Evolutionary conservation across 1,140 invertebrate genomes (phyloP).

Genomic region (Elymnias hypermnestra): DNA sequence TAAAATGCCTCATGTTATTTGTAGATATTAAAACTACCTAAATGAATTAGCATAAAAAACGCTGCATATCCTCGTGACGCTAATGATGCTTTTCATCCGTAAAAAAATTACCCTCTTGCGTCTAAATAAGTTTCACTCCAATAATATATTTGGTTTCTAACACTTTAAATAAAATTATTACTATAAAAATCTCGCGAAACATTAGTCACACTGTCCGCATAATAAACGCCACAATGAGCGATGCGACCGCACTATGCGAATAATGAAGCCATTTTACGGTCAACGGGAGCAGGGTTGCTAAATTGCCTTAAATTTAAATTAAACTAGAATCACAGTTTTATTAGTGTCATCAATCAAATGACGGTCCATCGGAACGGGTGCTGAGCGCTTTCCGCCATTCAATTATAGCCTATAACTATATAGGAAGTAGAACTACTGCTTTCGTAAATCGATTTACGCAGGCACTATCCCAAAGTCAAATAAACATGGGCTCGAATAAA

Average conservation of each 20-base stretch:
- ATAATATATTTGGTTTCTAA: no score
- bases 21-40: no score
- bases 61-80: no score
- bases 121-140: no score
- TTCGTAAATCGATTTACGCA: constrained; percentile 29
- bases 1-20: no score
- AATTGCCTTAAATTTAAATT: constrained; percentile 76
- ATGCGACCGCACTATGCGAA: constrained; percentile 38
- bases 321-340: constrained; percentile 74
- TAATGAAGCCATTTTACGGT: constrained; percentile 68
- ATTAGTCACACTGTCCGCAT: constrained; percentile 30
- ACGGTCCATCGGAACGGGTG: constrained; percentile 50
- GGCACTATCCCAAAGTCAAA: constrained; percentile 59
- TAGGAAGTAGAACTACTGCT: constrained; percentile 30
- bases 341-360: constrained; percentile 73
- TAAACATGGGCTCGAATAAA: constrained; percentile 66
- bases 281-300: constrained; percentile 54
- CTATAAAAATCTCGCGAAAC: constrained; percentile 1
- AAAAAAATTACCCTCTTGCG: no score
- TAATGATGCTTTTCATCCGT: no score
- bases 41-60: no score
- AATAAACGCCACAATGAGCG: constrained; percentile 46
- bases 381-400: constrained; percentile 23
- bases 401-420: constrained; percentile 41
- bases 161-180: no score